Evolutionary conservation across 2,797 vertebrate species (phyloP).

Genomic region (Adelosebastes latens): DNA sequence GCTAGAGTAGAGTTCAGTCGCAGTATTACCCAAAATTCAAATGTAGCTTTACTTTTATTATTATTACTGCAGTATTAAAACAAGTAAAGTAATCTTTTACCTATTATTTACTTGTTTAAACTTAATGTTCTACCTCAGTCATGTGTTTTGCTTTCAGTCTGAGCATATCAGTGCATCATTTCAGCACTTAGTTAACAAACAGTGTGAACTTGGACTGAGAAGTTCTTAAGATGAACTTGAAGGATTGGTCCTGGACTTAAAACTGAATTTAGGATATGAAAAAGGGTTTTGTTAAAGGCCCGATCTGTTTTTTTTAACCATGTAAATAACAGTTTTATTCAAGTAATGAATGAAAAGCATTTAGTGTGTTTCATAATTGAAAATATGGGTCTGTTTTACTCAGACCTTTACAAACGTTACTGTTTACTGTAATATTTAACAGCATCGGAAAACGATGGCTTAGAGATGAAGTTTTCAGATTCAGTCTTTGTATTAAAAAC

Average conservation of each 20-base stretch:
- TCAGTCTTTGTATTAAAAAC: neutral
- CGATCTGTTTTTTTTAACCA: neutral
- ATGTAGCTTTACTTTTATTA: neutral
- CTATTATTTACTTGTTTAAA: neutral
- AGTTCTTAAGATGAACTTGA: neutral
- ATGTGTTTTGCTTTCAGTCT: conserved; percentile 8
- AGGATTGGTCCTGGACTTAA: neutral
- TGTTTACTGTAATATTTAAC: neutral
- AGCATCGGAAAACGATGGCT: neutral
- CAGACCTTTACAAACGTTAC: neutral
- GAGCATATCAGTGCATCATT: conserved; percentile 11
- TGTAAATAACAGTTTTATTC: neutral
- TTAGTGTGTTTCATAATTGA: neutral
- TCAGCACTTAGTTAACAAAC: conserved; percentile 37
- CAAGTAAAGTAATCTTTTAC: neutral
- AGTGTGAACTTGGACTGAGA: conserved; percentile 6
- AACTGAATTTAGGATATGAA: neutral
- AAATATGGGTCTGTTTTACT: neutral
- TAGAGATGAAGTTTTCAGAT: neutral
- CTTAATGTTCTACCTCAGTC: conserved; percentile 66
- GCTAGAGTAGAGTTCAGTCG: conserved; percentile 13
- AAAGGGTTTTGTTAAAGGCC: neutral
- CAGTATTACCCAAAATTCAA: conserved; percentile 27
- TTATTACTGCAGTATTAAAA: conserved; percentile 33
- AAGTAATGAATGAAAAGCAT: neutral